phyloP scores from a whole-genome alignment of 64 coral and sea anemone genomes.

The Orbicella faveolata region DNA sequence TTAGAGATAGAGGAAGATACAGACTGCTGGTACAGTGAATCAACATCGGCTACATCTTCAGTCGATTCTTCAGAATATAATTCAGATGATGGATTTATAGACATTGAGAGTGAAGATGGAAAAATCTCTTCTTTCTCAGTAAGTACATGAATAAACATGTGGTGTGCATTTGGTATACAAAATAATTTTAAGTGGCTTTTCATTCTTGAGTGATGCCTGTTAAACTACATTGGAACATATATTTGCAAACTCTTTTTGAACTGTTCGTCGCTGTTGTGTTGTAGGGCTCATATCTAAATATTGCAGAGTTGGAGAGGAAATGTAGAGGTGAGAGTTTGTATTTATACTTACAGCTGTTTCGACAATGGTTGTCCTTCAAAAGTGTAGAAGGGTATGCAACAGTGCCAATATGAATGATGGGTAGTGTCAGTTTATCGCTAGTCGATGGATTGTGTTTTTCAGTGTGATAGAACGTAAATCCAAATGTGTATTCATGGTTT shows the following conservation, averaged over 20 bases:
- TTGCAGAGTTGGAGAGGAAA: constrained; percentile 28
- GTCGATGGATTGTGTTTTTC: too few relatives aligned
- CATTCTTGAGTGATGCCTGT: too few relatives aligned
- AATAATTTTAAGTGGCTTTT: too few relatives aligned
- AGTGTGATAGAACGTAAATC: too few relatives aligned
- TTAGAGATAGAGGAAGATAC: background rate
- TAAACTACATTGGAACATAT: background rate
- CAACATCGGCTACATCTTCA: constrained; percentile 28
- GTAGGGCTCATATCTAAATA: constrained; percentile 16
- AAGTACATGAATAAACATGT: background rate
- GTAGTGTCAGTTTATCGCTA: too few relatives aligned
- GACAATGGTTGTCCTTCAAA: too few relatives aligned
- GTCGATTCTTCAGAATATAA: constrained; percentile 27
- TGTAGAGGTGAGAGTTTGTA: constrained; percentile 3
- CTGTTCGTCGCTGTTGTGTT: background rate
- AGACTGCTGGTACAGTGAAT: constrained; percentile 19
- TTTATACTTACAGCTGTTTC: background rate
- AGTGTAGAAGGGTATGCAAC: too few relatives aligned
- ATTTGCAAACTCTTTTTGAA: background rate
- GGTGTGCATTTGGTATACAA: too few relatives aligned
- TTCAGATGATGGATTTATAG: constrained; percentile 30
- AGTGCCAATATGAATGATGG: too few relatives aligned
- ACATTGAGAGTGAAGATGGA: constrained; percentile 3
- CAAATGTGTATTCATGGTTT: too few relatives aligned
- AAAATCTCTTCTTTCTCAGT: constrained; percentile 7